Evolutionary conservation across 2,113 vertebrate genomes (phyloP), one percentile per base, ranked within the genome.

Genomic region (Hippocampus guttulatus): DNA sequence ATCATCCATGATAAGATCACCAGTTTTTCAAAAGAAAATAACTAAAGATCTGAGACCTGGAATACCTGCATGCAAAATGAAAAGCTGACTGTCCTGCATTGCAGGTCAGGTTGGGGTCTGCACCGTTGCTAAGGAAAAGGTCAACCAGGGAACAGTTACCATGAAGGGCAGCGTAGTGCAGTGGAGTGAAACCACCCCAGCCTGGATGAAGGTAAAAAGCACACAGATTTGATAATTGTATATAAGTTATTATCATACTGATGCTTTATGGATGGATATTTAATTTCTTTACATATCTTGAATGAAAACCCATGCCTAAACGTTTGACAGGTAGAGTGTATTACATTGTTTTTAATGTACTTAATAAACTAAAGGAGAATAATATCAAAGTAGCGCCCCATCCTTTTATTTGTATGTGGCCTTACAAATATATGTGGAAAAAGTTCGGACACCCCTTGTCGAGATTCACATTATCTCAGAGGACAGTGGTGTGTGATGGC

Each of bases 31-130:
- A 18, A 18, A 15, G 27, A 27, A 75, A 41, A 33, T 25, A 18
- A 61, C 15, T 55, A 16, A 40, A 68, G 10, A 65, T 23, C 20
- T 40, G 64, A 67, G 12, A 23, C 68, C 57, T 57, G 70, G 41
- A 63, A 61, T 68, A 92, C 93, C 93, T 90, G 90, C 93, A 93
- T 68, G 90, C 89, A 71, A 94, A 93, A 76, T 94, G 93, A 84
- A 94, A 94, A 64, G 92, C 79, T 14, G 93, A 92, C 80, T 92
- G 92, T 64, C 92, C 93, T 2, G 90, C 83, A 73, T 93, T 89
- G 73, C 89, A 91, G 5, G 87, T 80, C 49, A 89, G 7, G 75
- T 94, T 94, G 25, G 91, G 86, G 76, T 93, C 90, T n/a, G 92
- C 92, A 51, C 90, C 92, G 27, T 81, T 82, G 61, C 79, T 86